Percentiles rank a stretch among this genome's conserved stretches.
Conservation (phyloP, 2,888 invertebrate species). For the Pseudococcus jackbeardsleyi region DNA sequence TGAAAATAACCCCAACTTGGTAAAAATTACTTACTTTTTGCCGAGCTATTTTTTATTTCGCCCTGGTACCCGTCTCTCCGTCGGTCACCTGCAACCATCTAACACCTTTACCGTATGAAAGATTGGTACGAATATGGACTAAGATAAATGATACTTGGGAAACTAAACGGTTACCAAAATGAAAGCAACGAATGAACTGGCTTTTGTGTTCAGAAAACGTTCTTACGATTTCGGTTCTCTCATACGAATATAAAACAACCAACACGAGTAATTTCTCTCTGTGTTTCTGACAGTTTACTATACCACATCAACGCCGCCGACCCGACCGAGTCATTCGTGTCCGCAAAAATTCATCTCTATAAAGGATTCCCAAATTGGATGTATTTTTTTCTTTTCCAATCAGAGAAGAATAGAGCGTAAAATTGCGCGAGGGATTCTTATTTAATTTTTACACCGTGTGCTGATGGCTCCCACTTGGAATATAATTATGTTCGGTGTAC, state of each 20-base stretch:
- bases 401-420: neutral
- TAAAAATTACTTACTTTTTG: constrained; percentile 6
- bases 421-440: too few species aligned
- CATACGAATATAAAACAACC: constrained; percentile 40
- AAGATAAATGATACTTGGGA: constrained; percentile 46
- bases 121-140: constrained; percentile 42
- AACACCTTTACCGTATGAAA: neutral
- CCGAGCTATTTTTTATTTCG: constrained; percentile 11
- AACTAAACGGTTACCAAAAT: constrained; percentile 44
- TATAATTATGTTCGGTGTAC: too few species aligned
- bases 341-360: constrained; percentile 3
- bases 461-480: too few species aligned
- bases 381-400: neutral
- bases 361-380: constrained; percentile 1
- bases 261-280: constrained; percentile 44
- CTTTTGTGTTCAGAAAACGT: constrained; percentile 47
- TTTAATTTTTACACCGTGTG: too few species aligned
- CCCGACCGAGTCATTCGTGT: neutral
- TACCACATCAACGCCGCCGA: neutral
- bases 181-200: constrained; percentile 48
- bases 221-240: constrained; percentile 31
- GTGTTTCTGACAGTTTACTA: constrained; percentile 26
- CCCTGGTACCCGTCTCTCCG: neutral
- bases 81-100: constrained; percentile 17
- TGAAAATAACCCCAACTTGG: neutral